phyloP scores from a whole-genome alignment of 92 coral and sea anemone species.

The Palythoa grandis region DNA sequence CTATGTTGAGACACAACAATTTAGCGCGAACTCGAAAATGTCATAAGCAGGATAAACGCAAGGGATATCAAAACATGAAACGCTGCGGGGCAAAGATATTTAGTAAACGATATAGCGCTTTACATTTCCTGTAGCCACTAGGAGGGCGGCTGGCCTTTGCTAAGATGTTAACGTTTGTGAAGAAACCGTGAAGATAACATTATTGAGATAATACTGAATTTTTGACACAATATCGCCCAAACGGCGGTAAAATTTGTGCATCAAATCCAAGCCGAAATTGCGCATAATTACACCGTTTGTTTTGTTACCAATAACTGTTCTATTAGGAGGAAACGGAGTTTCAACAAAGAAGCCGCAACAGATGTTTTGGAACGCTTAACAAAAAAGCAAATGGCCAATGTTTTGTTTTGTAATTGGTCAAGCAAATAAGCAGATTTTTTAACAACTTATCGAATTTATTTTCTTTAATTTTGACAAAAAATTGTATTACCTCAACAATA shows the following conservation, averaged over 20 bases:
- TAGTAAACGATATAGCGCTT: constrained; percentile 13
- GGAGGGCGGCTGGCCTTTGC: not conserved
- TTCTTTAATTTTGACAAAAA: too few species aligned
- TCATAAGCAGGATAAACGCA: not conserved
- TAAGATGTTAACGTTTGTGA: not conserved
- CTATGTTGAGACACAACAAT: constrained; percentile 20
- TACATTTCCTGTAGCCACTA: constrained; percentile 12
- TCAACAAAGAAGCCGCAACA: constrained; percentile 28
- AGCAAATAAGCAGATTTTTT: not conserved
- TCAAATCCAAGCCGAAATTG: not conserved
- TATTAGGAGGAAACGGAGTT: not conserved
- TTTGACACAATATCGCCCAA: constrained; percentile 13
- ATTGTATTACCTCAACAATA: too few species aligned
- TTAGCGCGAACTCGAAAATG: not conserved
- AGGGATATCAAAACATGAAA: not conserved
- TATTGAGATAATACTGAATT: not conserved
- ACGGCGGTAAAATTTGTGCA: constrained; percentile 16
- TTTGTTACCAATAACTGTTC: not conserved
- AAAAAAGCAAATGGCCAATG: not conserved
- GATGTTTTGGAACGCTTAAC: constrained; percentile 1
- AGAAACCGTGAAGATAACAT: constrained; percentile 10
- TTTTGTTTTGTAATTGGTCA: constrained; percentile 1
- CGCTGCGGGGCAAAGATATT: constrained; percentile 28
- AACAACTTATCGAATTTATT: not conserved
- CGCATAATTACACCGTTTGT: not conserved